Evolutionary conservation across 1,140 invertebrate genomes (phyloP).

Genomic region (Drosophila prosaltans): DNA sequence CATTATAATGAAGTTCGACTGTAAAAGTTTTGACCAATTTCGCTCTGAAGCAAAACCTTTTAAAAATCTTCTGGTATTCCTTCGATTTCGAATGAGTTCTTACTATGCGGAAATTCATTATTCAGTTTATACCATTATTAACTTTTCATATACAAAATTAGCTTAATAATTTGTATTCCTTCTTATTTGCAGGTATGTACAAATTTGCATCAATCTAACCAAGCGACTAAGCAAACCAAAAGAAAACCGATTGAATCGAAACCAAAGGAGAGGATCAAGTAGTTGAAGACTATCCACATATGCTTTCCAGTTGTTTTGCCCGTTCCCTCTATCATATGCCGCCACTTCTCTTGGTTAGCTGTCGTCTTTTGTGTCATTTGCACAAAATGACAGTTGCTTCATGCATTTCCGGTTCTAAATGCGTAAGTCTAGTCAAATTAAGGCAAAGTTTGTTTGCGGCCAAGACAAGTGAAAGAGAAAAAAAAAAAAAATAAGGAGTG

Average conservation of each 20-base stretch:
- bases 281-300: too few species aligned
- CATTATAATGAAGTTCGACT: too few species aligned
- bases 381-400: constrained; percentile 73
- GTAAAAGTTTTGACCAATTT: too few species aligned
- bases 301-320: constrained; percentile 24
- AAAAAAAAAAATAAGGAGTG: neutral
- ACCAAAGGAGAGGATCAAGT: neutral
- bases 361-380: constrained; percentile 76
- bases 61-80: neutral
- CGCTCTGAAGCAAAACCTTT: too few species aligned
- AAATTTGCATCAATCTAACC: neutral
- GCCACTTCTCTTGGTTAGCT: constrained; percentile 39
- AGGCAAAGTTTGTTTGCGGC: constrained; percentile 52
- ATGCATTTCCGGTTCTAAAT: constrained; percentile 79
- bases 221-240: neutral
- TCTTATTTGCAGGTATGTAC: constrained; percentile 1
- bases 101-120: neutral
- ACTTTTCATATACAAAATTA: neutral
- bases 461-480: constrained; percentile 50
- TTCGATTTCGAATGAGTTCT: too few species aligned
- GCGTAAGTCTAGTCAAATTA: constrained; percentile 82
- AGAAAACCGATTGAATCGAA: too few species aligned
- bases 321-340: neutral
- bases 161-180: neutral
- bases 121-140: neutral